Evolutionary conservation across 1,140 invertebrate genomes (phyloP), one percentile per base, ranked within the genome.

Genomic region (Hylyphantes graminicola): DNA sequence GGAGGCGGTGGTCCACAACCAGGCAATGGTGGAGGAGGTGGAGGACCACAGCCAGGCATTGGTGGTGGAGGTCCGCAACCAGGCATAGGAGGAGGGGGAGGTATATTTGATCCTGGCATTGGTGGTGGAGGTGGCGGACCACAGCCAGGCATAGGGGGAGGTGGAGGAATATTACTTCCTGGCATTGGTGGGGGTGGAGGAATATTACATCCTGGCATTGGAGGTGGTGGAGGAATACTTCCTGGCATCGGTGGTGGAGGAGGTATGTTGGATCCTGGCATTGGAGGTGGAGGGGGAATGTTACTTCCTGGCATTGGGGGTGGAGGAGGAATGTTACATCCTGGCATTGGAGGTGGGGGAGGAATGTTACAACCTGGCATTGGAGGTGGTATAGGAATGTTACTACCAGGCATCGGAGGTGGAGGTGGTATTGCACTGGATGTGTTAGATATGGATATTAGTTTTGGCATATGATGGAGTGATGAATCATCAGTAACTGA

Each of bases 111-210:
- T 0, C 72, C 72, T 3, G 81, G 81, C 48, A 67, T 63, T 8
- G 80, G 80, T 11, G 81, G 81, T 53, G 81, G 81, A 9, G 80
- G 80, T 15, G 72, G 72, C 67, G 59, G 17, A 0, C 93, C 93
- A 65, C 93, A 93, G 64, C 91, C 89, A n/a, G 94, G 94, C 59
- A 94, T 94, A 13, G 92, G 89, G n/a, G 94, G 94, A 79, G 94
- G 91, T 48, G 88, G 88, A 21, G 89, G 87, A 35, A 67, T 75
- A 0, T 19, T 12, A 64, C 93, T 94, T 55, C 94, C 94, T 50
- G 72, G 35, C 53, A 72, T 63, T 15, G 74, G 55, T 72, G 86
- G 67, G 13, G 87, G 86, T 61, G 79, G 87, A n/a, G 87, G 87
- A 17, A 81, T 80, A 51, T 89, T 90, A 0, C 90, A 90, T 35